Conservation (phyloP, 2,888 invertebrate species). For the Trichogramma dendrolimi region DNA sequence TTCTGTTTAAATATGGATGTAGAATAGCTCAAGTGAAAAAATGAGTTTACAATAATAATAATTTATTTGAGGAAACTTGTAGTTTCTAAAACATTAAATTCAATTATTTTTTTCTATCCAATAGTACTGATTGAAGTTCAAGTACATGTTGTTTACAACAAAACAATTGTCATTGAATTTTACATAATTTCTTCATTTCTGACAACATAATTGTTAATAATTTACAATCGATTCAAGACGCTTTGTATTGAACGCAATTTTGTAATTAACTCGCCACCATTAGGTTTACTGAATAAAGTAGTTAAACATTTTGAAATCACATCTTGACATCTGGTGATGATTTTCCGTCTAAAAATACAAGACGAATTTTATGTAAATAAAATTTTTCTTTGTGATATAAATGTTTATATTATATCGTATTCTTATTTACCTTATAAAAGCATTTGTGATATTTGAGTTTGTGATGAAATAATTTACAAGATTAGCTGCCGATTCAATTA, state of each 20-base stretch:
- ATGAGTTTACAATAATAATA: conserved; percentile 1
- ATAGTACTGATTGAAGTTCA: conserved; percentile 4
- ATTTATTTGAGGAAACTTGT: conserved; percentile 6
- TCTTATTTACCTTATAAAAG: conserved; percentile 48
- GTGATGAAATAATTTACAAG: conserved; percentile 69
- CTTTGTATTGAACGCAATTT: conserved; percentile 60
- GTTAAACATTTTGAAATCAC: conserved; percentile 72
- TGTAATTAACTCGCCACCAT: conserved; percentile 61
- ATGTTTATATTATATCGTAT: background rate
- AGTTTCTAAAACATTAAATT: conserved; percentile 3
- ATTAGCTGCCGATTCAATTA: conserved; percentile 71
- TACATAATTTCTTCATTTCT: background rate
- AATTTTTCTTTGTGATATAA: background rate
- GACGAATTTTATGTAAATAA: background rate
- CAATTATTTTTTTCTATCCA: conserved; percentile 7
- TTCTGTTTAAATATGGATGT: background rate
- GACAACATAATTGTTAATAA: conserved; percentile 14
- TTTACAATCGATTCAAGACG: conserved; percentile 53
- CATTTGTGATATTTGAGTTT: conserved; percentile 56
- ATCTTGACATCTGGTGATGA: conserved; percentile 69
- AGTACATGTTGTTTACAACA: conserved; percentile 10
- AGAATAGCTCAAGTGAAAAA: background rate
- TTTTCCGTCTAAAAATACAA: conserved; percentile 58
- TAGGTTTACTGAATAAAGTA: conserved; percentile 71
- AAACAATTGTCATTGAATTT: conserved; percentile 3